Evolutionary conservation across 2,888 invertebrate species (phyloP), one percentile per base, ranked within the genome.

Genomic region (Neoascia interrupta): DNA sequence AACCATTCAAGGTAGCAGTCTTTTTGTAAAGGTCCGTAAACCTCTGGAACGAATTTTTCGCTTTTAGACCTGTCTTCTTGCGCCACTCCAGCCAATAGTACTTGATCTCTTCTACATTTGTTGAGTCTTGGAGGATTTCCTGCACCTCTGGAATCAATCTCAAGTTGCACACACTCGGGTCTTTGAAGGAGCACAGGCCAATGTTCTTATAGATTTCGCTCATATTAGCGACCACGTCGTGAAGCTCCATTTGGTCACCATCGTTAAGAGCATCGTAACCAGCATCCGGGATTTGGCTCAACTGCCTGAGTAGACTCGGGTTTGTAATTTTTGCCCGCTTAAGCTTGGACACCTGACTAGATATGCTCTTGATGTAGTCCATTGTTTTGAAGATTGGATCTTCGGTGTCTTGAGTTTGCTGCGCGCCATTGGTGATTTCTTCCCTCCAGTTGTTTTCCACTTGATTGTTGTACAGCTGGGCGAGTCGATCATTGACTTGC

Each of bases 181-280:
- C 90, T 18, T 90, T 90, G 83, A 88, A 94, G 3, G 92, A 91
- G 84, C 95, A 95, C n/a, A 96, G 91, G 85, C 93, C 93, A 0
- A 94, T 92, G 1, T 92, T 94, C 0, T 93, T 92, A 84, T 94
- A 95, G 79, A 92, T 93, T 0, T 92, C 90, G 84, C 93, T 91
- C 95, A 96, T 95, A 10, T 93, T 92, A 0, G 92, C 91, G 0
- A 93, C 90, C 0, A 92, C 90, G 82, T 91, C 91, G 84, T 92
- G 91, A 36, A 93, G 88, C 54, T 90, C 88, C 69, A 90, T 90
- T 83, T 91, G 91, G 83, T 93, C 92, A 16, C 92, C 91, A 66
- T 92, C 92, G 0, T 93, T 91, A 10, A 97, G 88, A 0, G 94
- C 94, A 0, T 94, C 91, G 0, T 91, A 90, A 0, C 95, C 96